These are phyloP conservation scores for Hexactinellida sp. DNA, from an alignment of 37 sponge, comb jelly and placozoan species.

Conservation along the genomic window DNA sequence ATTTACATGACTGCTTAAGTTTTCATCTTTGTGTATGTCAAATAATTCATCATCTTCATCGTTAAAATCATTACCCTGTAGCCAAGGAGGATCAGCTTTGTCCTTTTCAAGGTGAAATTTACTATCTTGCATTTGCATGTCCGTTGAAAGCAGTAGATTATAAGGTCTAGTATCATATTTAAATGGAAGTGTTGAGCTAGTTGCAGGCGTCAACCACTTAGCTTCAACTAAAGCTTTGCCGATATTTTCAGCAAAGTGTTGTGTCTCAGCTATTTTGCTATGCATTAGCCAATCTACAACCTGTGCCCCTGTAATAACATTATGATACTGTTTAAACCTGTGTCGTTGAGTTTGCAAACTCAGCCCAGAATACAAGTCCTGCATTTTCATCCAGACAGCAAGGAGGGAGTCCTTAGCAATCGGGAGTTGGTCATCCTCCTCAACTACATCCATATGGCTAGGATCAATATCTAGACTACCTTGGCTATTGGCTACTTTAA, in stretches of 20 bases:
- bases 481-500: background rate
- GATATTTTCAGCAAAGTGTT: conserved; percentile 38
- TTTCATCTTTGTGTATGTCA: background rate
- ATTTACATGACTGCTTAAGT: background rate
- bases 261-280: conserved; percentile 28
- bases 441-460: background rate
- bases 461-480: conserved; percentile 9
- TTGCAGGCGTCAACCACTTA: conserved; percentile 32
- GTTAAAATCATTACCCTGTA: background rate
- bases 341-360: conserved; percentile 26
- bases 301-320: conserved; percentile 37
- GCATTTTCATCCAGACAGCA: conserved; percentile 14
- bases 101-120: background rate
- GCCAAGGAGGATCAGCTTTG: background rate
- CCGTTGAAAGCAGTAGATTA: background rate
- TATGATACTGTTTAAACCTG: conserved; percentile 37
- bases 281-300: conserved; percentile 58
- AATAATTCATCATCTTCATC: conserved; percentile 10
- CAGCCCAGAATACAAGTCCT: conserved; percentile 21
- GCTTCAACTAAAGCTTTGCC: conserved; percentile 62
- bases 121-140: background rate
- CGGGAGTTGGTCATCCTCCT: background rate
- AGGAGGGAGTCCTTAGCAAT: background rate
- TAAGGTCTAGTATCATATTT: background rate
- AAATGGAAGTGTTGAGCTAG: background rate